Conservation (phyloP, 2,113 vertebrate species). For the Poeciliopsis prolifica region DNA sequence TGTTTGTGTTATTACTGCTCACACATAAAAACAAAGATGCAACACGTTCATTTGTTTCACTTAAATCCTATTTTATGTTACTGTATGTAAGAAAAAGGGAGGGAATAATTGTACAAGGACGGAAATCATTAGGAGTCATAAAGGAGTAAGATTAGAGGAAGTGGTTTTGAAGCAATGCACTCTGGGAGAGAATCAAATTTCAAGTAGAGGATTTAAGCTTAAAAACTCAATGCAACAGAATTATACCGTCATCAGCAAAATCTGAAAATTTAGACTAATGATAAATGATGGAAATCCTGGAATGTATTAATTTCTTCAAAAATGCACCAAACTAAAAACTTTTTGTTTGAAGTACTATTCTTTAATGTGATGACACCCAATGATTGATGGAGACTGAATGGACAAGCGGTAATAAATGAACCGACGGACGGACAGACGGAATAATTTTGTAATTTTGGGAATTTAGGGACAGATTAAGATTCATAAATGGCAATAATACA, state of each 20-base stretch:
- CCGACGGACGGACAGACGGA: too few species aligned
- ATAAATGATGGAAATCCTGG: neutral
- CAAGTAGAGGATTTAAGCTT: constrained; percentile 15
- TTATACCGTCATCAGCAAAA: constrained; percentile 39
- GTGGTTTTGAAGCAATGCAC: constrained; percentile 52
- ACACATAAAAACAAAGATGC: constrained; percentile 13
- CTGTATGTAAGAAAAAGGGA: neutral
- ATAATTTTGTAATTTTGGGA: too few species aligned
- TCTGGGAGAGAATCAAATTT: constrained; percentile 18
- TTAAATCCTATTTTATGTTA: neutral
- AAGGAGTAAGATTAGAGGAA: constrained; percentile 48
- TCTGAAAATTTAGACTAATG: constrained; percentile 28
- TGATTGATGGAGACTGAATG: too few species aligned
- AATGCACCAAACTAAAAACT: too few species aligned
- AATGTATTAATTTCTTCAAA: neutral
- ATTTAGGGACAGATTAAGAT: too few species aligned
- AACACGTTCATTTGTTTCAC: constrained; percentile 6
- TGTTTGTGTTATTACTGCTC: constrained; percentile 20
- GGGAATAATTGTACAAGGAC: neutral
- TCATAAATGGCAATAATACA: too few species aligned
- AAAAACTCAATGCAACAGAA: constrained; percentile 15
- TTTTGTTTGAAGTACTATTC: too few species aligned
- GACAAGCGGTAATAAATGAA: too few species aligned
- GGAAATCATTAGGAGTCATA: constrained; percentile 28
- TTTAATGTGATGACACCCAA: too few species aligned